A percentile compares a stretch with the other conserved stretches of the same genome.
phyloP scores from a whole-genome alignment of 2,888 invertebrate genomes.

The Galeruca laticollis region DNA sequence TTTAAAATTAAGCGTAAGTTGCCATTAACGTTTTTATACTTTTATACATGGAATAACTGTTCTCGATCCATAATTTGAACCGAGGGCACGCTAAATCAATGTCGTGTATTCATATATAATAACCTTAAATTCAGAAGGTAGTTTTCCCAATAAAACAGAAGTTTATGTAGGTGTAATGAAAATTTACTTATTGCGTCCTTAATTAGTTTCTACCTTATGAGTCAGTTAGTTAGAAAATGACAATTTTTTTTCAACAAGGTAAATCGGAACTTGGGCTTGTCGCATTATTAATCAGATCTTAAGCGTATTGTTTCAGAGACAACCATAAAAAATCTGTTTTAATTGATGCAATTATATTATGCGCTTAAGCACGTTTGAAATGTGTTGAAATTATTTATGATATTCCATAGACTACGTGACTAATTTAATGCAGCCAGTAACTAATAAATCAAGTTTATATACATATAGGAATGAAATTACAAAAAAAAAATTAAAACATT shows the following conservation, averaged over 20 bases:
- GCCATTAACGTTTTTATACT: too few relatives aligned
- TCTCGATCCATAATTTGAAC: background rate
- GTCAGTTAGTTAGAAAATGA: too few relatives aligned
- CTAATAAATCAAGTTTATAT: too few relatives aligned
- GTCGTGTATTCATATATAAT: background rate
- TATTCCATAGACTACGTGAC: background rate
- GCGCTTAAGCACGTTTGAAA: background rate
- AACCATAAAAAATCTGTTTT: background rate
- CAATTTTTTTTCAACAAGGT: background rate
- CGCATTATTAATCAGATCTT: background rate
- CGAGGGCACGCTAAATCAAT: background rate
- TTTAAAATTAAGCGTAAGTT: too few relatives aligned
- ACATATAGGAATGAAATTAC: too few relatives aligned
- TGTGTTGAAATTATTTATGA: background rate
- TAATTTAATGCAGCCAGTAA: background rate
- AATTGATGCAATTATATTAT: background rate
- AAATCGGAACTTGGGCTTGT: constrained; percentile 2
- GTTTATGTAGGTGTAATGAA: background rate
- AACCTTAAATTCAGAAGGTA: constrained; percentile 14
- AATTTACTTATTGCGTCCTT: constrained; percentile 1
- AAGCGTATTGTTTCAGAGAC: background rate
- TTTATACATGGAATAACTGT: too few relatives aligned
- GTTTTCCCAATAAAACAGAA: constrained; percentile 16
- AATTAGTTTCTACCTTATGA: constrained; percentile 7
- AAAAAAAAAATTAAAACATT: too few relatives aligned